Conservation (phyloP, 92 coral and sea anemone species). For the Palythoa grandiflora region DNA sequence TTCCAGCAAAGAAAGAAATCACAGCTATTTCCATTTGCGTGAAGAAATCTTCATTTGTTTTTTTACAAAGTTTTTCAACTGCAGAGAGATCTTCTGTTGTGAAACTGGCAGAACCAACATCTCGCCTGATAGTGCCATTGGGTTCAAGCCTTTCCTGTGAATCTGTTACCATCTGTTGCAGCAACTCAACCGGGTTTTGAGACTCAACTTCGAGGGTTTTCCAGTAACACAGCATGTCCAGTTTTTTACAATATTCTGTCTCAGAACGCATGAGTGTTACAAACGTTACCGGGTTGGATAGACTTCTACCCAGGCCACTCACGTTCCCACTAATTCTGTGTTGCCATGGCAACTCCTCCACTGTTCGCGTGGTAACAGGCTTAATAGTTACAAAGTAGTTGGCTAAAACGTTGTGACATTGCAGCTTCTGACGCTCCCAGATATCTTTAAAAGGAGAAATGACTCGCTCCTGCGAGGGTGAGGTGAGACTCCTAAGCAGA, state of each 20-base stretch:
- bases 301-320: conserved; percentile 63
- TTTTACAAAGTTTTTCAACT: conserved; percentile 62
- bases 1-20: conserved; percentile 68
- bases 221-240: conserved; percentile 86
- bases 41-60: conserved; percentile 53
- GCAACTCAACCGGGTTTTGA: conserved; percentile 61
- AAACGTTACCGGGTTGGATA: conserved; percentile 76
- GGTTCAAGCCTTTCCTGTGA: conserved; percentile 62
- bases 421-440: conserved; percentile 98
- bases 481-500: conserved; percentile 88
- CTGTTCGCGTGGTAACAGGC: conserved; percentile 70
- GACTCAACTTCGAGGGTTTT: conserved; percentile 60
- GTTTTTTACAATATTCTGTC: conserved; percentile 53
- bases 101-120: conserved; percentile 49
- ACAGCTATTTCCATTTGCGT: conserved; percentile 78
- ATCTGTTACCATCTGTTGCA: conserved; percentile 69
- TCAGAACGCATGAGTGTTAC: conserved; percentile 61
- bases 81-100: conserved; percentile 54
- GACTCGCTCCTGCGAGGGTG: conserved; percentile 92
- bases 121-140: background rate
- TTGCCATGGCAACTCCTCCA: conserved; percentile 98
- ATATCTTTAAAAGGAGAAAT: conserved; percentile 82
- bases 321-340: conserved; percentile 78
- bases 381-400: conserved; percentile 74
- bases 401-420: conserved; percentile 89